phyloP scores from a whole-genome alignment of 2,113 vertebrate genomes.

The Embiotoca jacksoni region DNA sequence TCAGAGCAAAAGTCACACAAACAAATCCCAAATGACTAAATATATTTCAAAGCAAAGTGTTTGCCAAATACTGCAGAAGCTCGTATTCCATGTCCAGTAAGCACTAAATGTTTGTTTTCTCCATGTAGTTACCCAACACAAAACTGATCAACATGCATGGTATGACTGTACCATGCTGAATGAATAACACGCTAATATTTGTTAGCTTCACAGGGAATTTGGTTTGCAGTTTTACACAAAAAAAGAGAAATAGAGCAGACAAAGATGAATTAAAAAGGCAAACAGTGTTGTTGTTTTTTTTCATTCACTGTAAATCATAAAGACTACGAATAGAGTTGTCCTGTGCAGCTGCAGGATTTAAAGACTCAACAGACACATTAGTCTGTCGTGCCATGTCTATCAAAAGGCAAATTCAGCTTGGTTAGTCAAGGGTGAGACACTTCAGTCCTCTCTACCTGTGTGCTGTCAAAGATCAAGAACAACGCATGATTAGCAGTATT shows the following conservation, averaged over 20 bases:
- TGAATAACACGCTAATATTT: conserved; percentile 18
- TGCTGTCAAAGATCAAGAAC: background rate
- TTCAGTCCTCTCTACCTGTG: background rate
- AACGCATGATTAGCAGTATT: background rate
- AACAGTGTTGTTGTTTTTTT: background rate
- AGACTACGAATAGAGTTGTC: background rate
- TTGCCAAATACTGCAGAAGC: conserved; percentile 18
- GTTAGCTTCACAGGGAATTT: background rate
- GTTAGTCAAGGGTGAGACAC: conserved; percentile 8
- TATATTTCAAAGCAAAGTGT: conserved; percentile 38
- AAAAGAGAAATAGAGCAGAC: background rate
- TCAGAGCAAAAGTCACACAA: conserved; percentile 22
- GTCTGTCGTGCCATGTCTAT: background rate
- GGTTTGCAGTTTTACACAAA: background rate
- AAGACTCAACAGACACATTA: background rate
- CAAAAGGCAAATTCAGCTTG: background rate
- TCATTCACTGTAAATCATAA: background rate
- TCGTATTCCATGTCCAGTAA: conserved; percentile 12
- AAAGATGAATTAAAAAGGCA: background rate
- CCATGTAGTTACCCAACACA: background rate
- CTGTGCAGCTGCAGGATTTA: background rate
- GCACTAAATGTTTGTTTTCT: conserved; percentile 30
- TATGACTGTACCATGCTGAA: conserved; percentile 8
- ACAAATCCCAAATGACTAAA: conserved; percentile 44
- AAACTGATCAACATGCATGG: conserved; percentile 30